Evolutionary conservation across 1,140 invertebrate species (phyloP).

Genomic region (Micrasema longulum): DNA sequence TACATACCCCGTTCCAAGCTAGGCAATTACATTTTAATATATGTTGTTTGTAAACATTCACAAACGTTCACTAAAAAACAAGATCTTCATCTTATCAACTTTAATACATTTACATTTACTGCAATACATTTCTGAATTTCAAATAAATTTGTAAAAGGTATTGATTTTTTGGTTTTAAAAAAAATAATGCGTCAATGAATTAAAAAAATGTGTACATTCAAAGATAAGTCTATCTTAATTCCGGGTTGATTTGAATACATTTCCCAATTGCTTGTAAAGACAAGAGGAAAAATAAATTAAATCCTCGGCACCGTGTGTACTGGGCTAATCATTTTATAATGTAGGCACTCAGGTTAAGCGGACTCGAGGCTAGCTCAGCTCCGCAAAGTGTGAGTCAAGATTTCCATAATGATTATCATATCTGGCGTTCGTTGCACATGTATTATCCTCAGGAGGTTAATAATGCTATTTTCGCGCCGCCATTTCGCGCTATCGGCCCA

Average conservation of each 20-base stretch:
- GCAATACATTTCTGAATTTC: too few species aligned
- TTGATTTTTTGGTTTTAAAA: too few species aligned
- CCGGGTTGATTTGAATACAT: conserved; percentile 10
- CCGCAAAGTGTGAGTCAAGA: conserved; percentile 35
- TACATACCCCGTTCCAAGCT: too few species aligned
- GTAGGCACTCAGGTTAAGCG: conserved; percentile 35
- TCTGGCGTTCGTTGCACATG: conserved; percentile 66
- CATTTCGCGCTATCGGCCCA: conserved; percentile 69
- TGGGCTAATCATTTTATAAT: conserved; percentile 50
- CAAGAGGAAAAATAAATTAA: conserved; percentile 34
- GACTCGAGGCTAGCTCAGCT: conserved; percentile 30
- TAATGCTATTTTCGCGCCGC: conserved; percentile 70
- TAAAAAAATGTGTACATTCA: too few species aligned
- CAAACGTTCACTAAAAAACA: too few species aligned
- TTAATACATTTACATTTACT: too few species aligned
- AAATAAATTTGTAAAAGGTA: too few species aligned
- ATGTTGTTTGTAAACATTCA: too few species aligned
- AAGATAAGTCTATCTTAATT: too few species aligned
- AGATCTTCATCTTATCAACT: too few species aligned
- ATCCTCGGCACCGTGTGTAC: conserved; percentile 29
- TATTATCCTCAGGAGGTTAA: conserved; percentile 69
- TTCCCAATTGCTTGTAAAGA: conserved; percentile 17
- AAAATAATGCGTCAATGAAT: too few species aligned
- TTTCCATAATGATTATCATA: conserved; percentile 68
- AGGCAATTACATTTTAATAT: too few species aligned